A percentile compares a stretch with the other conserved stretches of the same genome.
Evolutionary conservation across 1,140 invertebrate species (phyloP).

Genomic region (Macrocentrus cingulum): DNA sequence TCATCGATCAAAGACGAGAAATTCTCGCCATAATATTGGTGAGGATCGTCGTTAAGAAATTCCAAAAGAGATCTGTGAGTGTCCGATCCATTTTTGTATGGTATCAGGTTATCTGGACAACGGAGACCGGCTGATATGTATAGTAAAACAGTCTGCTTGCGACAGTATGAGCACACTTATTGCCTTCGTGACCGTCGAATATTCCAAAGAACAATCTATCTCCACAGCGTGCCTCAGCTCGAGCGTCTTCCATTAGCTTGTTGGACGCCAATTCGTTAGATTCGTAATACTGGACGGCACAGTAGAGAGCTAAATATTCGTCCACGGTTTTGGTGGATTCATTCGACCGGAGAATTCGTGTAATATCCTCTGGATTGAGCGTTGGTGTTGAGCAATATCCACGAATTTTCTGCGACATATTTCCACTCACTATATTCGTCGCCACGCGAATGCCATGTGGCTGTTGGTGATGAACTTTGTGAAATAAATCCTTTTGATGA

Average conservation of each 20-base stretch:
- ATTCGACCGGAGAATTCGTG: conserved; percentile 72
- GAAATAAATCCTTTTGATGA: too few species aligned
- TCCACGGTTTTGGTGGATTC: conserved; percentile 79
- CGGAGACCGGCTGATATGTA: conserved; percentile 80
- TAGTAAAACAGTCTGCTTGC: conserved; percentile 87
- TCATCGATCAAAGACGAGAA: conserved; percentile 61
- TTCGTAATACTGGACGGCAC: conserved; percentile 87
- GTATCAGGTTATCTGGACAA: conserved; percentile 63
- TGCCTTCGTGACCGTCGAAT: conserved; percentile 94
- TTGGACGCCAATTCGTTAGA: conserved; percentile 93
- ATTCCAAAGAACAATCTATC: conserved; percentile 86
- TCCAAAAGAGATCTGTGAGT: conserved; percentile 59
- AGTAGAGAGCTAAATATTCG: conserved; percentile 63
- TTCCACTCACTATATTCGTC: too few species aligned
- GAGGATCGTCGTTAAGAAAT: conserved; percentile 71
- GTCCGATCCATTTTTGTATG: conserved; percentile 46
- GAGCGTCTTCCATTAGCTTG: conserved; percentile 90
- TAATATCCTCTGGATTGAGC: conserved; percentile 40
- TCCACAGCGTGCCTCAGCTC: conserved; percentile 77
- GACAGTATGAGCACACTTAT: conserved; percentile 86
- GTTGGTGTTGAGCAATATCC: conserved; percentile 7
- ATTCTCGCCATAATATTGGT: conserved; percentile 74
- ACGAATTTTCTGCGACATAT: neutral
- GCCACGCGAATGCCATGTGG: too few species aligned
- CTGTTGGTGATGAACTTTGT: too few species aligned